Base-by-base conservation (phyloP, 2,888 invertebrate species). In the Conomelus anceps region DNA sequence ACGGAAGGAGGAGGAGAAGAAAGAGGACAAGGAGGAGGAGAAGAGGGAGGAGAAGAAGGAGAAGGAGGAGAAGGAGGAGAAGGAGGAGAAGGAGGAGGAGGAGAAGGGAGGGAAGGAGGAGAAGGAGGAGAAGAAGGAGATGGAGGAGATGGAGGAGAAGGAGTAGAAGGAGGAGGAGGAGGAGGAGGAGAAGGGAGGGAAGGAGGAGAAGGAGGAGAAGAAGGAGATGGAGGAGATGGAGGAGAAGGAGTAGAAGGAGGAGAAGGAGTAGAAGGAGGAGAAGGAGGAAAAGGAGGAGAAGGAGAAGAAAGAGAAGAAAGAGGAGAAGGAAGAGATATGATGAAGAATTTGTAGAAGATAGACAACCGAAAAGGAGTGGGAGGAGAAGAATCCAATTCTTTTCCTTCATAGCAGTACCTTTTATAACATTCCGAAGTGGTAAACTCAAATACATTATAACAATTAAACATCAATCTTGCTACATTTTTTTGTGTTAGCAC, bases 201-300 rank as follows among this genome's bases (percentile, higher is more conserved):
- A 22, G 86, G 26, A 34, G 24, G 41, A 87, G 24, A 29, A 89
- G 22, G 24, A 87, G 41, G 24, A n/a, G n/a, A 1, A 89, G 41
- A 89, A 17, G 89, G 88, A 84, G 84, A 29, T 7, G 26, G 26
- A 11, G 26, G 26, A 26, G 26, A 26, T 26, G 26, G 11, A 26
- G 26, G 26, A 26, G 88, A 22, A 85, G 11, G 89, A 88, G 0
- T 88, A 84, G 24, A 88, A 85, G 86, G 24, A 85, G 88, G 22
- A 86, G 88, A 23, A 87, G 87, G 22, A 23, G 23, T 24, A 34
- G 24, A 89, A 85, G 85, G n/a, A 34, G 26, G 85, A 85, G 88
- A 23, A 87, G 87, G 22, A 23, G 23, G 23, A 34, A 86, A 89
- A 85, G 85, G n/a, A n/a, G n/a, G n/a, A n/a, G n/a, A n/a, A n/a